Base-by-base conservation (phyloP, 2,888 invertebrate genomes). In the Drosophila nigricruria region DNA sequence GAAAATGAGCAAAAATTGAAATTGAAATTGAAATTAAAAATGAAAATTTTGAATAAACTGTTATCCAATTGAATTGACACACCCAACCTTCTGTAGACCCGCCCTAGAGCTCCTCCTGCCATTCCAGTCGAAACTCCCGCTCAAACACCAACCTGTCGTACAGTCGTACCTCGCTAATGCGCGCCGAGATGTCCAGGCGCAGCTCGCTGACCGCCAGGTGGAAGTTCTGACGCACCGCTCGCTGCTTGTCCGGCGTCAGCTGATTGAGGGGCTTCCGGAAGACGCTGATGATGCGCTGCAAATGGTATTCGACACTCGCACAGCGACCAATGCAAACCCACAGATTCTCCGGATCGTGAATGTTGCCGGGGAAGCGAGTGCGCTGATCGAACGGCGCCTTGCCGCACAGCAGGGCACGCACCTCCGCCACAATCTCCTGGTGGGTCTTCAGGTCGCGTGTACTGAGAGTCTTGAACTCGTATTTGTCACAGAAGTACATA, bases 311-410 rank as follows among this genome's bases (percentile, higher is more conserved):
- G 10, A 91, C 88, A 58, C 90, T 85, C 60, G 91, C 84, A 52
- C 91, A 91, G 20, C 92, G 90, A 0, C 92, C 89, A 36, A 91
- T 89, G 72, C 91, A 91, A 6, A 91, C 85, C 86, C 88, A 89
- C 5, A 91, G 77, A 57, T 92, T 88, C 73, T 90, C 90, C 30
- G 92, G 89, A 70, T 86, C 89, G 50, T 85, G 87, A 42, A 91
- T 90, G 78, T 90, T 86, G 57, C 82, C 85, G 4, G 91, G 91
- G 61, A 91, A 91, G 18, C 91, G 90, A 36, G 85, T 87, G 3
- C 87, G 86, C 61, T 88, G 78, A 69, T 91, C 88, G 25, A 91
- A 91, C 3, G 91, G 91, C 16, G 92, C 83, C 45, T 81, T 82
- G 30, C 83, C 79, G 25, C 73, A 74, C 20, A 92, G 63, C 53